Base-by-base conservation (phyloP, 37 sponge, comb jelly and placozoan species). In the Aplysina aerophoba region DNA sequence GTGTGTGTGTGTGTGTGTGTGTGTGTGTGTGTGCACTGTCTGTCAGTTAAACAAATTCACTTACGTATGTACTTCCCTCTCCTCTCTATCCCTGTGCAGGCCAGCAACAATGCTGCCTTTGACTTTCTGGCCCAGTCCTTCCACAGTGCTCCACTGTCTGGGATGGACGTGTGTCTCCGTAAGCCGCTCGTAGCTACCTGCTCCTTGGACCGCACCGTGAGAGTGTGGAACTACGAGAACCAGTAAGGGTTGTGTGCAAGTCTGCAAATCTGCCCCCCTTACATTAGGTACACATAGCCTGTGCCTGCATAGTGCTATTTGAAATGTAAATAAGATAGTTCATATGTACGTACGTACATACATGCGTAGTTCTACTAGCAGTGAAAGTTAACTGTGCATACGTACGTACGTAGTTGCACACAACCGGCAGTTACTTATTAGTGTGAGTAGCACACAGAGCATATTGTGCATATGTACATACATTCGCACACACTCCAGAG, bases 161-260 rank as follows among this genome's bases (percentile, higher is more conserved):
- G 99, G 4, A 86, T 98, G 87, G 97, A 94, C 75, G 93, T 96
- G 55, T 98, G 97, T 69, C 64, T 93, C 39, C 73, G 99, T 68
- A 98, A 98, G 79, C 95, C 99, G 13, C 59, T 98, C 63, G 85
- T 98, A 57, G 97, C 95, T 34, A 98, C 99, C 39, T 98, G 99
- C 90, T 98, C 99, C 59, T 38, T 91, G 37, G 99, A 98, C 88
- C 90, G 94, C 81, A 87, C 96, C 17, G 88, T 98, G 27, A 58
- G 97, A 16, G 71, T 98, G 15, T 98, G 99, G 99, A 96, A 98
- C 89, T 98, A 93, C 62, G 99, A 98, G 80, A 94, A 81, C 81
- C 88, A 92, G 97, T 94, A 80, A 88, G 84, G 24, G 55, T 5
- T 6, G 3, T 44, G 56, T 50, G 34, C 20, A 8, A 34, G 37